These are phyloP conservation scores for Chauna torquata DNA, from an alignment of 2,113 vertebrate species.

Conservation along the genomic window DNA sequence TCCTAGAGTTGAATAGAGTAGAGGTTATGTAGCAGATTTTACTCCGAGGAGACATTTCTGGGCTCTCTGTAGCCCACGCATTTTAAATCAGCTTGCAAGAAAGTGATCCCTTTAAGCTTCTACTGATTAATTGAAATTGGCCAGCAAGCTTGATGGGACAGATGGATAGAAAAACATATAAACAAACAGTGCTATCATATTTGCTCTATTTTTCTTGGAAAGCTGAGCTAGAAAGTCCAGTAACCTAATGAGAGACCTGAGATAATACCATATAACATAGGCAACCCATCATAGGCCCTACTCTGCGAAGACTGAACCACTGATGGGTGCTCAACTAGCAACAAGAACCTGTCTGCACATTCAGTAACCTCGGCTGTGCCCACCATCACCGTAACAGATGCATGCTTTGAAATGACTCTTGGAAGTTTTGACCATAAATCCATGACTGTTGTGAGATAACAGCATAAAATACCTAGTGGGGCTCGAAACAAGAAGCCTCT, in stretches of 20 bases:
- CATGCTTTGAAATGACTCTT: not conserved
- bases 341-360: fast-evolving
- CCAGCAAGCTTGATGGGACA: not conserved
- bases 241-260: not conserved
- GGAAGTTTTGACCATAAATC: not conserved
- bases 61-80: not conserved
- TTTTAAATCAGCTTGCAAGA: not conserved
- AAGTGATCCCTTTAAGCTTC: not conserved
- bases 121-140: not conserved
- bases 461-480: not conserved
- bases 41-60: not conserved
- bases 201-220: slow-evolving; percentile 33
- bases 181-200: not conserved
- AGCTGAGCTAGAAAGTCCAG: not conserved
- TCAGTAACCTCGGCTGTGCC: not conserved
- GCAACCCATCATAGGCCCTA: not conserved
- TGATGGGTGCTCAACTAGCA: fast-evolving
- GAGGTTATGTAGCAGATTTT: not conserved
- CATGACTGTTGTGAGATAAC: not conserved
- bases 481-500: not conserved
- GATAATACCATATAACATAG: not conserved
- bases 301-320: not conserved
- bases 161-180: not conserved
- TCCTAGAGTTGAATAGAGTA: not conserved
- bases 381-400: not conserved